Evolutionary conservation across 2,113 vertebrate genomes (phyloP), one percentile per base, ranked within the genome.

Genomic region (Hippopotamus amphibius): DNA sequence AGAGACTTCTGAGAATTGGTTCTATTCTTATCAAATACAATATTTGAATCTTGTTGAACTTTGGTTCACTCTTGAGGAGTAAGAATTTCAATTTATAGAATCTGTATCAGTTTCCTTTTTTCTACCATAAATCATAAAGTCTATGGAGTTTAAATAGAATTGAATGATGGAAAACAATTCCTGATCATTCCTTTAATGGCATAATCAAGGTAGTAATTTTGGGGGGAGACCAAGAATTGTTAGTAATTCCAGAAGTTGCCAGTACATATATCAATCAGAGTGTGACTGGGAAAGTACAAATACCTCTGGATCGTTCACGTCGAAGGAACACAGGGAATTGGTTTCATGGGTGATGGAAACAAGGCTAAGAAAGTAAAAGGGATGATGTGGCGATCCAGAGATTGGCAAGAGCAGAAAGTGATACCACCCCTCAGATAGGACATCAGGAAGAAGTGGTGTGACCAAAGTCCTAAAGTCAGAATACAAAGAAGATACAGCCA

Each of bases 351-450:
- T 33, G 37, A 66, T 48, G 68, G 46, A 88, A 80, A 33, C 22
- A 86, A 93, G 21, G 76, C 55, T 90, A 74, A 90, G 84, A 93
- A 90, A n/a, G 30, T 74, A 68, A 89, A 96, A 93, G 33, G 16
- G 43, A 59, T 28, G 50, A 6, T 55, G 46, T 74, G 41, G 50
- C 66, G 89, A 53, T 24, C n/a, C 74, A 65, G 71, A 72, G 50
- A 69, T 12, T 21, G 88, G 24, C 50, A 81, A 77, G 68, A 94
- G 15, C 22, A 16, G 6, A 22, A 89, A 33, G 16, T 66, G 26
- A 37, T 26, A n/a, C 30, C 14, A 28, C 19, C 19, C 10, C 2
- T 57, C 13, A 21, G 24, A 26, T 37, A 66, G 43, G 16, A 57
- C 28, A 37, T 46, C 24, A 77, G 80, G 26, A 74, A 43, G 26